These are phyloP conservation scores for Lepidocolaptes lacrymiger DNA, from an alignment of 2,797 vertebrate species.

Conservation along the genomic window DNA sequence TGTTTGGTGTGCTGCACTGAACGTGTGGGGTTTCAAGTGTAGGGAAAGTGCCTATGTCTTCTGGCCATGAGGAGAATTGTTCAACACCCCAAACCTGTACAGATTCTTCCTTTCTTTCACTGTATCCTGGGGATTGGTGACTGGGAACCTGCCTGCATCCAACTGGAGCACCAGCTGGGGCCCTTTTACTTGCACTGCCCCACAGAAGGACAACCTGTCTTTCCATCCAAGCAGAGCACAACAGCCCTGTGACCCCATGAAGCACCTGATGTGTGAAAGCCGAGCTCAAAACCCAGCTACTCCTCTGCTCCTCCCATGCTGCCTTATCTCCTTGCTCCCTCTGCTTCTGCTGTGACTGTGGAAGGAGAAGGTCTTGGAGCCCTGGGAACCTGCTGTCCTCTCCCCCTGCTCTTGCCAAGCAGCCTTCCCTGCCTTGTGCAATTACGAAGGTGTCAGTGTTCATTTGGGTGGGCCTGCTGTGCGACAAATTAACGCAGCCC, in stretches of 20 bases:
- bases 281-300: neutral
- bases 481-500: accelerated
- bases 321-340: neutral
- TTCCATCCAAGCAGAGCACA: neutral
- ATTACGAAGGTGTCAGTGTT: neutral
- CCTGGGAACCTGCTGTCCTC: accelerated
- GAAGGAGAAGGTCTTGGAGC: neutral
- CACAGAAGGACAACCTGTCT: neutral
- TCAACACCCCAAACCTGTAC: neutral
- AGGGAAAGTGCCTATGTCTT: neutral
- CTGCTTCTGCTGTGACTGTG: neutral
- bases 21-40: accelerated
- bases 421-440: neutral
- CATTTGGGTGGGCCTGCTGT: neutral
- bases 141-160: neutral
- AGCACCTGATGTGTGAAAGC: neutral
- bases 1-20: neutral
- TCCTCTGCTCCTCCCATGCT: neutral
- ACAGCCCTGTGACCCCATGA: accelerated
- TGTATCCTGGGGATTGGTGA: neutral
- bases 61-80: neutral
- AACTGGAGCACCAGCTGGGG: accelerated
- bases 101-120: neutral
- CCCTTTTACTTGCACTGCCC: neutral
- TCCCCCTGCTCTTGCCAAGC: accelerated